Percentiles rank a stretch among this genome's conserved stretches.
Evolutionary conservation across 2,888 invertebrate genomes (phyloP).

Genomic region (Apoda limacodes): DNA sequence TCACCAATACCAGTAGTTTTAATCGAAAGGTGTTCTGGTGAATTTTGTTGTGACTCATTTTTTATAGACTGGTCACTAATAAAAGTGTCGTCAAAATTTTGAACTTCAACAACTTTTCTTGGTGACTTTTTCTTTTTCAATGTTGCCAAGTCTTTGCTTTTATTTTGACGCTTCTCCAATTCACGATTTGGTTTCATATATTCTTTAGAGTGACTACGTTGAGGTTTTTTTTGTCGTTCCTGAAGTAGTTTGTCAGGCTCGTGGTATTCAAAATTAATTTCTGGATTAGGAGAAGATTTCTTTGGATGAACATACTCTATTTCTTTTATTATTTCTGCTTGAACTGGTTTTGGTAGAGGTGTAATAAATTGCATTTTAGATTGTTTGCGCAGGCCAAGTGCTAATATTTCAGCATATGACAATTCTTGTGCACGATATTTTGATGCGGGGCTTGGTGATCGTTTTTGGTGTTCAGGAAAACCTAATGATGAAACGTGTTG

Average conservation of each 20-base stretch:
- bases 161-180: constrained; percentile 48
- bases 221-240: constrained; percentile 25
- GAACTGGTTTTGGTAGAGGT: constrained; percentile 44
- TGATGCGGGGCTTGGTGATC: constrained; percentile 34
- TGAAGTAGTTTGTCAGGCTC: constrained; percentile 25
- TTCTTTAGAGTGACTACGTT: constrained; percentile 49
- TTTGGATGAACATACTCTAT: constrained; percentile 46
- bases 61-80: constrained; percentile 24
- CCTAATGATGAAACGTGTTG: constrained; percentile 20
- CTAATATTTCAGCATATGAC: constrained; percentile 79
- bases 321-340: constrained; percentile 48
- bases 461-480: constrained; percentile 25
- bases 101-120: constrained; percentile 52
- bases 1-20: constrained; percentile 3
- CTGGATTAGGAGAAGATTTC: constrained; percentile 29
- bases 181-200: constrained; percentile 49
- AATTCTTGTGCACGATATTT: constrained; percentile 68
- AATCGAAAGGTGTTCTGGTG: not conserved
- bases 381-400: constrained; percentile 70
- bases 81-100: constrained; percentile 51
- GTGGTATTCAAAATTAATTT: constrained; percentile 27
- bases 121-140: constrained; percentile 48
- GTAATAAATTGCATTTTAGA: constrained; percentile 32
- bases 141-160: constrained; percentile 39
- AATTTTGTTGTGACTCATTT: constrained; percentile 5